Conservation (phyloP, 1,140 invertebrate genomes). For the Globodera rostochiensis region DNA sequence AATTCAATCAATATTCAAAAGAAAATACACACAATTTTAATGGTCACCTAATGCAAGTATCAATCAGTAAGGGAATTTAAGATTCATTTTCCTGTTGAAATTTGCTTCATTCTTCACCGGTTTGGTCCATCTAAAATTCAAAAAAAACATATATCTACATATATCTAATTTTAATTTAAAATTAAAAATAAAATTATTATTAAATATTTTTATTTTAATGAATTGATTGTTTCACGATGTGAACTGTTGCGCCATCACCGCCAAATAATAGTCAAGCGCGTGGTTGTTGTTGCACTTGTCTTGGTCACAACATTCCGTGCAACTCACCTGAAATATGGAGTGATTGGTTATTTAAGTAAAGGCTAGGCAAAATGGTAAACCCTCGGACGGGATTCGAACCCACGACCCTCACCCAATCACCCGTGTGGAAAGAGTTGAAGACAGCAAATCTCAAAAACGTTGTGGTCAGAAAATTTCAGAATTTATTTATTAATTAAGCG, state of each 20-base stretch:
- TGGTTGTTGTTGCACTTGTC: conserved; percentile 33
- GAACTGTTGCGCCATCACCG: conserved; percentile 26
- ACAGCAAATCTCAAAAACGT: no score
- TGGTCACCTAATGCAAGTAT: not conserved
- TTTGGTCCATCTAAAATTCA: conserved; percentile 2
- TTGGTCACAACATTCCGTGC: conserved; percentile 31
- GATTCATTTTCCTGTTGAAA: conserved; percentile 20
- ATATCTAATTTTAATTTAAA: not conserved
- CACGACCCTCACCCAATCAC: not conserved
- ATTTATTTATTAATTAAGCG: no score
- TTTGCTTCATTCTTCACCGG: conserved; percentile 31
- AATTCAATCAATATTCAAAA: not conserved
- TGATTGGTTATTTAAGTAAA: not conserved
- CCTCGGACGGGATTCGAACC: no score
- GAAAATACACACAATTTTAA: not conserved
- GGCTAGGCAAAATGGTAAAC: not conserved
- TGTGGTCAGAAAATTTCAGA: not conserved
- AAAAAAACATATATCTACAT: not conserved
- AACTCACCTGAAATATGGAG: conserved; percentile 20
- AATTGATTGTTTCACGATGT: conserved; percentile 4
- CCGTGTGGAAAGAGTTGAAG: not conserved
- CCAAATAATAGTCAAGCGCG: conserved; percentile 22
- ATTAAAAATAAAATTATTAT: not conserved
- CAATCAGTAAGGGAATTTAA: conserved; percentile 29
- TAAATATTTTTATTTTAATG: not conserved